Conservation (phyloP, 2,113 vertebrate genomes). For the Megaleporinus macrocephalus region DNA sequence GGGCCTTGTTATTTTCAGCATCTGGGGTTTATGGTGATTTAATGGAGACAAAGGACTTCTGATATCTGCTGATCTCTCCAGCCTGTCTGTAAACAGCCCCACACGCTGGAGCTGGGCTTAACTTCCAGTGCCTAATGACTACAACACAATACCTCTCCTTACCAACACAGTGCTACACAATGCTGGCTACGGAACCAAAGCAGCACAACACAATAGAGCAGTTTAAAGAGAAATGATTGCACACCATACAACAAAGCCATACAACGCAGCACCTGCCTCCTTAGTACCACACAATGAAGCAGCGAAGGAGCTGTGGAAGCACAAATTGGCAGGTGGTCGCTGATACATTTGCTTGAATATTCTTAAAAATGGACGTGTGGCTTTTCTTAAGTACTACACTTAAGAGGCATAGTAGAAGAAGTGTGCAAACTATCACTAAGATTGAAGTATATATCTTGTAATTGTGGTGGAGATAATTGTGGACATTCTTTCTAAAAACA, state of each 20-base stretch:
- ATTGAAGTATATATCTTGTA: too few relatives aligned
- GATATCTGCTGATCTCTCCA: conserved; percentile 31
- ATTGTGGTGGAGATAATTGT: too few relatives aligned
- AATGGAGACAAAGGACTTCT: conserved; percentile 32
- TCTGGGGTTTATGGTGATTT: conserved; percentile 25
- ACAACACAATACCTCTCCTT: background rate
- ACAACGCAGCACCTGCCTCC: background rate
- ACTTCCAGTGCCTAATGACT: conserved; percentile 7
- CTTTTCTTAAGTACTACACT: too few relatives aligned
- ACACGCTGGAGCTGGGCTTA: background rate
- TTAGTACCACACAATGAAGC: conserved; percentile 11
- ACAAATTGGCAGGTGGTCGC: background rate
- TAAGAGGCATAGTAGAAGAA: too few relatives aligned
- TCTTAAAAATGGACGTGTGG: background rate
- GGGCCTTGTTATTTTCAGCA: conserved; percentile 40
- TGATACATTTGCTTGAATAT: background rate
- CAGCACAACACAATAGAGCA: background rate
- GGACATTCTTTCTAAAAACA: too few relatives aligned
- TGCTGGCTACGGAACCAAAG: background rate
- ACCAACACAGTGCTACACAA: background rate
- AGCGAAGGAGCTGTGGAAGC: background rate
- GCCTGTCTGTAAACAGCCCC: background rate
- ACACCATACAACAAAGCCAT: conserved; percentile 30
- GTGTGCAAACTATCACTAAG: too few relatives aligned
- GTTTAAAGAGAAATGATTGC: background rate